Evolutionary conservation across 2,113 vertebrate genomes (phyloP).

Genomic region (Felis chaus): DNA sequence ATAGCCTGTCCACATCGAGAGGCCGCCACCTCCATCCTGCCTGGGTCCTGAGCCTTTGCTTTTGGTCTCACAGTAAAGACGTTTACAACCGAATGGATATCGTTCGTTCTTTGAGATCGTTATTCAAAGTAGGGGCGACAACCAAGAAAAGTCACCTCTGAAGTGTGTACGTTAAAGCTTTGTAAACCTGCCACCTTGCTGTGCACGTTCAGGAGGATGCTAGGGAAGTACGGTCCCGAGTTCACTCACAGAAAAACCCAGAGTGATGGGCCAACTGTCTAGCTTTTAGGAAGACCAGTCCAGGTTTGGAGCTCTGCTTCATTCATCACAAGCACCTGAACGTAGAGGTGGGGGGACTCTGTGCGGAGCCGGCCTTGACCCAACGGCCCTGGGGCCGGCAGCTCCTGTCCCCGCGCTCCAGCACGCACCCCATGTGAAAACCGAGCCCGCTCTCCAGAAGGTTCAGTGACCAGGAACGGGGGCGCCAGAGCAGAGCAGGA

Average conservation of each 20-base stretch:
- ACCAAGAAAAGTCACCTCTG: fast-evolving
- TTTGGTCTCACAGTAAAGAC: conserved; percentile 60
- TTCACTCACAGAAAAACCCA: background rate
- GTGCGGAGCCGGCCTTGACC: background rate
- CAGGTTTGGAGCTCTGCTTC: background rate
- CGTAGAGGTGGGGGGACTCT: fast-evolving
- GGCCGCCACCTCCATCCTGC: background rate
- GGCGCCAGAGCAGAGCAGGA: fast-evolving
- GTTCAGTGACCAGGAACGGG: fast-evolving
- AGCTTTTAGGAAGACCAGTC: background rate
- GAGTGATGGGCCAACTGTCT: fast-evolving
- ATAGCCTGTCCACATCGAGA: background rate
- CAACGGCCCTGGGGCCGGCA: background rate
- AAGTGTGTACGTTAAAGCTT: fast-evolving
- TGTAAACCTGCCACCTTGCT: background rate
- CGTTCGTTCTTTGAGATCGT: background rate
- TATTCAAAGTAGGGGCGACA: background rate
- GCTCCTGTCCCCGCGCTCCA: background rate
- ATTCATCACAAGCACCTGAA: background rate
- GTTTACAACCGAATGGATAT: background rate
- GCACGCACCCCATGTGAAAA: fast-evolving
- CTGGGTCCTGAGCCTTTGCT: background rate
- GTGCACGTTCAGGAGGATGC: fast-evolving
- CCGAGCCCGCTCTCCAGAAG: fast-evolving
- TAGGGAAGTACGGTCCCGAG: fast-evolving